Evolutionary conservation across 2,888 invertebrate species (phyloP).

Genomic region (Petrolisthes cinctipes): DNA sequence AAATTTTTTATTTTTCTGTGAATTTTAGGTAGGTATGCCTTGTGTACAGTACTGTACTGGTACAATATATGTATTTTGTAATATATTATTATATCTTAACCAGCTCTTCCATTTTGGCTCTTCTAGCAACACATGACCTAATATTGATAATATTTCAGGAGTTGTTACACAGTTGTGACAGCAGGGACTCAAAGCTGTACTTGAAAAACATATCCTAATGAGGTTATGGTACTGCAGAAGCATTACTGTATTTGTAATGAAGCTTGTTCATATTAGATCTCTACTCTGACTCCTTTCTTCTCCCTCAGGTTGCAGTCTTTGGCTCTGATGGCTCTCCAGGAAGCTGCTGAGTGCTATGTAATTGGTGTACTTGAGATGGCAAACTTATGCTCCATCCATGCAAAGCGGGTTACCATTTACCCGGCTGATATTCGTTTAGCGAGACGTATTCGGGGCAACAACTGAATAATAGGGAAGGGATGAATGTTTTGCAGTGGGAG

Average conservation of each 20-base stretch:
- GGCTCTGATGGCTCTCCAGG: slow-evolving; percentile 63
- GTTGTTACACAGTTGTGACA: no score
- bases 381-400: slow-evolving; percentile 57
- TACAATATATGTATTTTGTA: no score
- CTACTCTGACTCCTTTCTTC: not conserved
- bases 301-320: slow-evolving; percentile 52
- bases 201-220: no score
- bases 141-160: no score
- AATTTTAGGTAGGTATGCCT: no score
- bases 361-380: slow-evolving; percentile 50
- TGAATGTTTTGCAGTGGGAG: no score
- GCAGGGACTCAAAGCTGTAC: no score
- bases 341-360: slow-evolving; percentile 56
- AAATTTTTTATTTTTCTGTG: no score
- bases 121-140: no score
- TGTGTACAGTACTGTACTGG: no score
- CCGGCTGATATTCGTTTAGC: slow-evolving; percentile 58
- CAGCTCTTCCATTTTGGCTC: no score
- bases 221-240: not conserved
- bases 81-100: no score
- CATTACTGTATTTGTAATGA: not conserved
- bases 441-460: slow-evolving; percentile 55
- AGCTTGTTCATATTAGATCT: not conserved
- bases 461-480: not conserved
- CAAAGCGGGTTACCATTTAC: slow-evolving; percentile 53